These are phyloP conservation scores for Pelochelys cantorii DNA, from an alignment of 2,797 vertebrate genomes.

Conservation along the genomic window DNA sequence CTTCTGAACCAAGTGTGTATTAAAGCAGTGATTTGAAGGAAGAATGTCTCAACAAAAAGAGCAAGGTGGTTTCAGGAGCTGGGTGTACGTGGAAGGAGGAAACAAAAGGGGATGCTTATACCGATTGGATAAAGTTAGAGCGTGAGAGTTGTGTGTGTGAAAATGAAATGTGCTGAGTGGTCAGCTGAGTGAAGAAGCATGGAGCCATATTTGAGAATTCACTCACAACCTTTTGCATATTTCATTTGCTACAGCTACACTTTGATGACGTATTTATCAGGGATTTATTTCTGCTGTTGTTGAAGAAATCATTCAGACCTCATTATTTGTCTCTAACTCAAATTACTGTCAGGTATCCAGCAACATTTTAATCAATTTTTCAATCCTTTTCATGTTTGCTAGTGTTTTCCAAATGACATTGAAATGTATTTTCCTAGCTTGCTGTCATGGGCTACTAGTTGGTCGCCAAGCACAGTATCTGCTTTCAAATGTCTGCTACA, in stretches of 20 bases:
- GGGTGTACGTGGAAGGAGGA: background rate
- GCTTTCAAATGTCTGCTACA: slow-evolving; percentile 21
- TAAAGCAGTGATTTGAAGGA: background rate
- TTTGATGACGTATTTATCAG: background rate
- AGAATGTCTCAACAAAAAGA: background rate
- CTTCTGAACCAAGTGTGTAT: background rate
- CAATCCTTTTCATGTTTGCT: slow-evolving; percentile 9
- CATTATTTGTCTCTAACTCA: slow-evolving; percentile 32
- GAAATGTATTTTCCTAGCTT: background rate
- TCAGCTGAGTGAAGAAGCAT: fast-evolving
- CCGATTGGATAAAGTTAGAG: background rate
- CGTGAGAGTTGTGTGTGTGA: background rate
- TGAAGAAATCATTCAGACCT: slow-evolving; percentile 50
- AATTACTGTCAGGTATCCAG: slow-evolving; percentile 11
- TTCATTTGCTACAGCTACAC: background rate
- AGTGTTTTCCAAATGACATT: background rate
- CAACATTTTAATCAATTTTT: slow-evolving; percentile 23
- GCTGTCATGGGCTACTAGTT: background rate
- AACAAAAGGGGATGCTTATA: background rate
- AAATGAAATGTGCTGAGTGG: background rate
- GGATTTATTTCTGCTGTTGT: background rate
- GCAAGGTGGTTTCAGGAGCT: background rate
- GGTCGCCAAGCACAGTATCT: background rate
- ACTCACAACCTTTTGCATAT: background rate
- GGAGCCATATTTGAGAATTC: fast-evolving